Conservation (phyloP, 1,140 invertebrate species). For the Periplaneta americana region DNA sequence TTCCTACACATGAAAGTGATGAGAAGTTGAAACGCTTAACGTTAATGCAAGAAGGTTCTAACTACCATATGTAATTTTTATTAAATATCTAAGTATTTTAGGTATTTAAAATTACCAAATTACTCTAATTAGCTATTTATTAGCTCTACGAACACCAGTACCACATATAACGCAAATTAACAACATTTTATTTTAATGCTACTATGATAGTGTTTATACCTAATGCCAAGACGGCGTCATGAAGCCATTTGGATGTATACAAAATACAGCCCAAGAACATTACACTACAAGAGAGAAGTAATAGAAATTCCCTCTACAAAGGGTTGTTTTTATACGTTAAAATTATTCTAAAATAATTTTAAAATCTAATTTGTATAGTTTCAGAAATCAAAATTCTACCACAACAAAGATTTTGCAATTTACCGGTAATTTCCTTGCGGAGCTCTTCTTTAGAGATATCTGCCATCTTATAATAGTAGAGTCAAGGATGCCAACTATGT, state of each 20-base stretch:
- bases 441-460: constrained; percentile 62
- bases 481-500: constrained; percentile 14
- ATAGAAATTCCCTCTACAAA: constrained; percentile 9
- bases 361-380: constrained; percentile 1
- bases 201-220: not conserved
- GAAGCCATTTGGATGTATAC: constrained; percentile 21
- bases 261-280: constrained; percentile 7
- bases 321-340: not conserved
- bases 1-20: too few relatives aligned
- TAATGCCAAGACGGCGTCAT: constrained; percentile 18
- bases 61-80: not conserved
- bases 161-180: not conserved
- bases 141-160: not conserved
- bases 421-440: constrained; percentile 65
- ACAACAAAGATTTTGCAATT: constrained; percentile 39
- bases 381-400: not conserved
- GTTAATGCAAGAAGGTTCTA: not conserved
- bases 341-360: constrained; percentile 9
- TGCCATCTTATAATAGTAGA: constrained; percentile 45
- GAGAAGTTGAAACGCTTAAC: too few relatives aligned
- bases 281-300: constrained; percentile 18
- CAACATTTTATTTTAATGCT: not conserved
- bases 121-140: not conserved
- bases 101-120: not conserved
- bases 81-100: not conserved